Conservation (phyloP, 2,113 vertebrate species). For the Megaptera novaeangliae region DNA sequence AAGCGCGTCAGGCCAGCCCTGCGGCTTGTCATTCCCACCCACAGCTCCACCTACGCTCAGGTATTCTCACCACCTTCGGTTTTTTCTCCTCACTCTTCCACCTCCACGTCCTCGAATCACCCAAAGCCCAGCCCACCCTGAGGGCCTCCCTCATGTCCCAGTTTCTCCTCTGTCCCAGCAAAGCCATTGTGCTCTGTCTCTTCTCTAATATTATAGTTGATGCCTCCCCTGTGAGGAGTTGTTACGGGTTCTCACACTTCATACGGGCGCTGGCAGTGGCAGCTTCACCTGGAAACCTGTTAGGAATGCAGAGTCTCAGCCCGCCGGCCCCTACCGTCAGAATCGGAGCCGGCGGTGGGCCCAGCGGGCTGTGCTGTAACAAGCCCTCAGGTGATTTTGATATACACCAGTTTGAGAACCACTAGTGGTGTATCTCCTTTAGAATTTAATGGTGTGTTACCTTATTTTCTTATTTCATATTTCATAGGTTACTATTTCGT, state of each 20-base stretch:
- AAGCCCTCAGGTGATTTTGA: background rate
- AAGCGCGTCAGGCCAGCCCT: background rate
- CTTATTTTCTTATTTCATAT: background rate
- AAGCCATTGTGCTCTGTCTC: fast-evolving
- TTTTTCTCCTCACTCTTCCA: background rate
- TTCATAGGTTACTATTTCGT: background rate
- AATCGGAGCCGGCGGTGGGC: background rate
- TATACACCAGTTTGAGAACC: background rate
- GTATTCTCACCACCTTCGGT: background rate
- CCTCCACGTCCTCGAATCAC: background rate
- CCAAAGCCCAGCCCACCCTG: background rate
- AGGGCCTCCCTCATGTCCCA: too few species aligned
- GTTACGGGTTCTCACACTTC: background rate
- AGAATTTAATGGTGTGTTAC: background rate
- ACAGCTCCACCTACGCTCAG: background rate
- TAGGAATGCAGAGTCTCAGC: background rate
- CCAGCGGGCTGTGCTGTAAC: background rate
- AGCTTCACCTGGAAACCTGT: background rate
- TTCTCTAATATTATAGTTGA: background rate
- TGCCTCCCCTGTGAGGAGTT: background rate
- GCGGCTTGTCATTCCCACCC: background rate
- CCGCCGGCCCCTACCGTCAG: fast-evolving
- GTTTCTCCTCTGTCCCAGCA: background rate
- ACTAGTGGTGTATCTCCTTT: background rate
- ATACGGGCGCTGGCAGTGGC: background rate